Conservation (phyloP, 2,797 vertebrate species). For the Pachyuromys duprasi region DNA sequence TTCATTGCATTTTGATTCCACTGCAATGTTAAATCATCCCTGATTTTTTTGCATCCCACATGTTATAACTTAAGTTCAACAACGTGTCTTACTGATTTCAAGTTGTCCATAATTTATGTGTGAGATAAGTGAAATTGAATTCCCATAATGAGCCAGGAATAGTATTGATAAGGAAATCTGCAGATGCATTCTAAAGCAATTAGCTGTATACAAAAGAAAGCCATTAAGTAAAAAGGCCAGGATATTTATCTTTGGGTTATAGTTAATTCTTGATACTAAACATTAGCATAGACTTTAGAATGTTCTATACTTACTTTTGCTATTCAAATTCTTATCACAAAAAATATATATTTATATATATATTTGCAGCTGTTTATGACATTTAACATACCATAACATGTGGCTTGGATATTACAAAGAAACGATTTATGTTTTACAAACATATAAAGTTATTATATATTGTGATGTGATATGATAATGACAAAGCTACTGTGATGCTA, state of each 20-base stretch:
- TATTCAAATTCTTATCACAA: constrained; percentile 17
- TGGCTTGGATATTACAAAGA: neutral
- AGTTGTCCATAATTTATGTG: constrained; percentile 67
- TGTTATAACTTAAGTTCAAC: constrained; percentile 38
- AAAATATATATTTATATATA: neutral
- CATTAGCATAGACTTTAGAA: constrained; percentile 14
- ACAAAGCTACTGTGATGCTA: neutral
- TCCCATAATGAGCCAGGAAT: constrained; percentile 13
- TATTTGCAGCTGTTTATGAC: neutral
- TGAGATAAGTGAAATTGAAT: constrained; percentile 64
- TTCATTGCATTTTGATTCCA: neutral
- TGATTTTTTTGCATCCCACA: neutral
- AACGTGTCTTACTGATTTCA: constrained; percentile 19
- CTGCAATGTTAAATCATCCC: neutral
- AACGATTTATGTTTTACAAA: neutral
- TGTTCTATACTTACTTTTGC: neutral
- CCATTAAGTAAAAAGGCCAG: constrained; percentile 44
- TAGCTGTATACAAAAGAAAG: constrained; percentile 51
- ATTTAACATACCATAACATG: neutral
- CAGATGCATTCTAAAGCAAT: constrained; percentile 53
- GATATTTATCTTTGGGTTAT: constrained; percentile 60
- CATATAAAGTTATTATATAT: neutral
- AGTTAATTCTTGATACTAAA: constrained; percentile 7
- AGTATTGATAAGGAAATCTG: constrained; percentile 51
- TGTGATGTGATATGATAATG: neutral